Conservation (phyloP, 2,888 invertebrate genomes). For the Acleris laterana region DNA sequence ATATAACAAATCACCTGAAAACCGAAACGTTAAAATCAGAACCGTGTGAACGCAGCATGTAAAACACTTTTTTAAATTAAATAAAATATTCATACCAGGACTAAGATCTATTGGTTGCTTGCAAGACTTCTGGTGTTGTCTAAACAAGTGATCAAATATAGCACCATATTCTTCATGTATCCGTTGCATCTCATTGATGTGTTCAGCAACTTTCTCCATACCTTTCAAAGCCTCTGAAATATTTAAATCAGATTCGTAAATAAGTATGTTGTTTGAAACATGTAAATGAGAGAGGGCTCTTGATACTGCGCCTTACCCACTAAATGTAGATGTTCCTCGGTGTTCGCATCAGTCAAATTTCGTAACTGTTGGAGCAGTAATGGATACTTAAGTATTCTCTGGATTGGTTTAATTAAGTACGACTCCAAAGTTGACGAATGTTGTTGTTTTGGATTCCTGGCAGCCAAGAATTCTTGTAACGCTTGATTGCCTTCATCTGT, state of each 20-base stretch:
- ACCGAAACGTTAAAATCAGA: conserved; percentile 32
- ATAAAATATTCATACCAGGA: conserved; percentile 84
- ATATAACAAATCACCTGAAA: conserved; percentile 95
- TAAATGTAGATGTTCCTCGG: conserved; percentile 97
- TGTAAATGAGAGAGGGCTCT: conserved; percentile 25
- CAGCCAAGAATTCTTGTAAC: conserved; percentile 96
- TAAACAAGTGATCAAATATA: conserved; percentile 98
- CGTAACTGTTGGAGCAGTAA: conserved; percentile 96
- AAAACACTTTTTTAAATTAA: neutral
- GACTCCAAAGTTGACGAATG: conserved; percentile 98
- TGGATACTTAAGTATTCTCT: conserved; percentile 98
- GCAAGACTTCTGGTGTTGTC: conserved; percentile 97
- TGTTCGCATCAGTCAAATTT: conserved; percentile 95
- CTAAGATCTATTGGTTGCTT: conserved; percentile 97
- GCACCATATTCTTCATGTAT: conserved; percentile 99
- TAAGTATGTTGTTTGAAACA: conserved; percentile 28
- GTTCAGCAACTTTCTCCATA: conserved; percentile 99
- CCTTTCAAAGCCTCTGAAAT: conserved; percentile 95
- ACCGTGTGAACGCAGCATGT: neutral
- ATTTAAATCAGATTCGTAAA: conserved; percentile 30
- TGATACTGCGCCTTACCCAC: conserved; percentile 86
- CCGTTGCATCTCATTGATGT: conserved; percentile 99
- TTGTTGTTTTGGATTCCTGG: conserved; percentile 97
- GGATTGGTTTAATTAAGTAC: conserved; percentile 99
- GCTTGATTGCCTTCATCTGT: conserved; percentile 98